Evolutionary conservation across 2,888 invertebrate species (phyloP), one percentile per base, ranked within the genome.

Genomic region (Penaeus monodon): DNA sequence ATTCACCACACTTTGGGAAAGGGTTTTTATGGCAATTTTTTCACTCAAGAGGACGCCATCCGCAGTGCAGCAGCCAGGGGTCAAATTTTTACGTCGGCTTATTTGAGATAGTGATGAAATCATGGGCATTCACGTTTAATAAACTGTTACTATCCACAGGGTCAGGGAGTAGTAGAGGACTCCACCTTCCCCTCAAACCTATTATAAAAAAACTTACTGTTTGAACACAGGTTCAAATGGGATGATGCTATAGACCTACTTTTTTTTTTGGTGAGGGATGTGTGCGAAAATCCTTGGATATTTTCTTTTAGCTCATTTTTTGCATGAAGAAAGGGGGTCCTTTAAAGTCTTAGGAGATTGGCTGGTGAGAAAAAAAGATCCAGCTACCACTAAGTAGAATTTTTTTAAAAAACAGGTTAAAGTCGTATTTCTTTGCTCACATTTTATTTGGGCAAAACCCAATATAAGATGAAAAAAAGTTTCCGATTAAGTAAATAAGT

Each of bases 41-140:
- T 76, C 38, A 76, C 65, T 38, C 76, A 83, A 17, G 76, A 8
- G 84, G 77, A 14, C 6, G 24, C 44, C 68, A 8, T 24, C 33
- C 7, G 20, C 12, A 14, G 84, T 84, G n/a, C 84, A 84, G 57
- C 84, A 66, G 78, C 44, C 65, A 78, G 78, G 74, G 83, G 1
- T 68, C 49, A 27, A 83, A 83, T n/a, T 76, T 83, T 83, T 64
- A 83, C 74, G 17, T 83, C 65, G 24, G 29, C 8, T 27, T 83
- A 27, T 76, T 83, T 68, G 12, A 83, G 38, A 14, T 76, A 38
- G 83, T 83, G 12, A n/a, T 74, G 65, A 65, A 64, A 33, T 14
- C n/a, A 2, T 81, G 20, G 70, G 70, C 6, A 38, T 68, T 49
- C 10, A 12, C 70, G n/a, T n/a, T 29, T 24, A 49, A 70, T 81